Evolutionary conservation across 2,797 vertebrate genomes (phyloP).

Genomic region (Furcifer pardalis): DNA sequence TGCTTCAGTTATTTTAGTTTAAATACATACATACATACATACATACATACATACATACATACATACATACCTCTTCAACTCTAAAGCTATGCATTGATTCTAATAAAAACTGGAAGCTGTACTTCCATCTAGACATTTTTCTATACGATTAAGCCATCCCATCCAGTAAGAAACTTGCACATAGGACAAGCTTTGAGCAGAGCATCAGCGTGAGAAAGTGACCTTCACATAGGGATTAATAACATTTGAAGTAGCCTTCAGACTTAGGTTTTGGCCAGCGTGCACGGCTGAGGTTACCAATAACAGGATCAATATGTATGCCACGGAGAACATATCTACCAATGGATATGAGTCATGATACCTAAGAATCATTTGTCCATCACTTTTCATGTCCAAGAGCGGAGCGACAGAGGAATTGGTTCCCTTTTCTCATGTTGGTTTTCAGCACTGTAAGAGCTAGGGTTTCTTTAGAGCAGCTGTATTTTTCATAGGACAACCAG

Average conservation of each 20-base stretch:
- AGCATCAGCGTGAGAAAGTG: no score
- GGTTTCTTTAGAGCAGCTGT: not conserved
- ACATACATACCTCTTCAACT: no score
- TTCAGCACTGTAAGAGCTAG: not conserved
- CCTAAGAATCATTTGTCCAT: not conserved
- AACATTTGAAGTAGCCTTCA: not conserved
- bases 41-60: no score
- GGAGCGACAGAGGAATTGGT: no score
- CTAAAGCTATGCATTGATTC: not conserved
- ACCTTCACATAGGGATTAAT: not conserved
- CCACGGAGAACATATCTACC: not conserved
- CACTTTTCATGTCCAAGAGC: not conserved
- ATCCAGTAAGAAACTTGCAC: not conserved
- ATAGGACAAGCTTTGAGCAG: not conserved
- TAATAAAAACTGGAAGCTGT: not conserved
- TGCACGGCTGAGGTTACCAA: not conserved
- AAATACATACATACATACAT: no score
- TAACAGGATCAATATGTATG: not conserved
- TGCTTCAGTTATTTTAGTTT: not conserved
- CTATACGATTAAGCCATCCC: not conserved
- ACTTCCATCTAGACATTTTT: not conserved
- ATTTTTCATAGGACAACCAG: conserved; percentile 15
- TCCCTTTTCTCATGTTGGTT: not conserved
- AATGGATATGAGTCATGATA: not conserved
- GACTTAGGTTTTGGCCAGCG: not conserved